Evolutionary conservation across 1,140 invertebrate genomes (phyloP), one percentile per base, ranked within the genome.

Genomic region (Pemphigus obesinymphae): DNA sequence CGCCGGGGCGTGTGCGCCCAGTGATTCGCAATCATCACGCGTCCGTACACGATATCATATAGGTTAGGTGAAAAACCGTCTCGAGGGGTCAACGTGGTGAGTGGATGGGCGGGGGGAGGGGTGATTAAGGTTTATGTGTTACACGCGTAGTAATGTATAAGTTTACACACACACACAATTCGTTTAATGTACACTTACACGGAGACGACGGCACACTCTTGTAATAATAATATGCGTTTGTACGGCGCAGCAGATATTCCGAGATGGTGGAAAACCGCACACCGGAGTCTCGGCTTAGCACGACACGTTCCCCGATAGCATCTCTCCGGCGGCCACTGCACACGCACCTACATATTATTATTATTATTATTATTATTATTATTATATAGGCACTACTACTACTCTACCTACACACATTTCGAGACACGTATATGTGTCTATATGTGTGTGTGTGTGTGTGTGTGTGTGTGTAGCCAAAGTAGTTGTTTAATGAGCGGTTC

Each of bases 291-390:
- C 73, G 50, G 53, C 50, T 50, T 58, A 29, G 73, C 73, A 76
- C 73, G 73, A 76, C 73, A 55, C 73, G 48, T 76, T 76, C 73
- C 31, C 48, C 34, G 73, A 78, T 78, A 78, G 5, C 73, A 78
- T 78, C 73, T 26, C n/a, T 4, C 20, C 23, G 23, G 40, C 66
- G 5, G 34, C 63, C n/a, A 10, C 66, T 43, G 40, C 37, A 70
- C 37, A 70, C 66, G 40, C 66, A 43, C 37, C 66, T 1, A 63
- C 10, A 63, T n/a, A n/a, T n/a, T n/a, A n/a, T n/a, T n/a, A n/a
- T n/a, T n/a, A n/a, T 58, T 58, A 58, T 58, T 23, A n/a, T n/a
- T n/a, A n/a, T n/a, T n/a, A n/a, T n/a, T n/a, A n/a, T n/a, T n/a
- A n/a, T n/a, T n/a, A 58, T 26, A 26, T 11, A 58, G 26, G 23